Base-by-base conservation (phyloP, 2,797 vertebrate genomes). In the Pangasius sanitwongsei region DNA sequence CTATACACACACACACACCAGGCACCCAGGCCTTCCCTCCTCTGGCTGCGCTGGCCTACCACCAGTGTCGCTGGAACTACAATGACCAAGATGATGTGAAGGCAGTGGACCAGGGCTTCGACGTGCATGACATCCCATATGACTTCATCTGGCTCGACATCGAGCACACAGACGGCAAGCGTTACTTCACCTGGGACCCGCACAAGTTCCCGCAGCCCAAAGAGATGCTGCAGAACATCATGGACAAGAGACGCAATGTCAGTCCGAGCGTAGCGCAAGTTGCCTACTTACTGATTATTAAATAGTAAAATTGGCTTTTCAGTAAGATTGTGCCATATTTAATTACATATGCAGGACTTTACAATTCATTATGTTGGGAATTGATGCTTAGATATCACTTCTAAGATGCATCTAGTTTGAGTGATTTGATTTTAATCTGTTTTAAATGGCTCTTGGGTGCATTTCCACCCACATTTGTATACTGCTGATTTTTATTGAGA, bases 61-160 rank as follows among this genome's bases (percentile, higher is more conserved):
- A 99, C 95, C 98, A 99, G 96, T 99, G 97, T 94, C 97, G 98
- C 91, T 99, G 98, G 98, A 99, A 99, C 92, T 99, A 99, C 95
- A 97, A 98, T 0, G 98, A 99, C 23, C 97, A 99, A 93, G 97
- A 97, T 0, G 98, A 99, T 2, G 98, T 99, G 89, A 93, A 92
- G 9, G 87, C 94, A 0, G 98, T 99, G 85, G 97, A 97, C 82
- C 93, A 92, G 0, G 97, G 97, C 31, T 98, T 99, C 0, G 98
- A 98, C 34, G 95, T 97, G 34, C 96, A 99, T 20, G 97, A 97
- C 91, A 94, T 99, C 83, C 98, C 97, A 0, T 98, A 97, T 2
- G 98, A 99, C 84, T 97, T 97, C 15, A 97, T 99, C 87, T 99
- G 98, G 98, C 95, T 99, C 8, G 98, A 99, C 93, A 99, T 99